Conservation (phyloP, 2,797 vertebrate species). For the Scyliorhinus canicula region DNA sequence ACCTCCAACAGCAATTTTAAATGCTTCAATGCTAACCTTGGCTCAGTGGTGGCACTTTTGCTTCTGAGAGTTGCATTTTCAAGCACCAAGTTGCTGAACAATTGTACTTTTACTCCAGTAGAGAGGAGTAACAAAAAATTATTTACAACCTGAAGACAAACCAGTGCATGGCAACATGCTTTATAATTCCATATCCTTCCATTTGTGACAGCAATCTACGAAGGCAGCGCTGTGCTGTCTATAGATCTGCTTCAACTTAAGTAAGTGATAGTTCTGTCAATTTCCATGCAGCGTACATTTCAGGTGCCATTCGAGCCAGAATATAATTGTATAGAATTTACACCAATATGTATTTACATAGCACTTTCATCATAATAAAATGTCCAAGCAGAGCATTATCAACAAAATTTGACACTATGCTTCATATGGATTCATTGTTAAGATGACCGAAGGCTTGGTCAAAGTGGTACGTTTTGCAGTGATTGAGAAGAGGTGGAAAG, state of each 20-base stretch:
- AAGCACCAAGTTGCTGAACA: neutral
- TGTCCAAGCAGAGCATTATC: neutral
- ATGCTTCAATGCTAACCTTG: neutral
- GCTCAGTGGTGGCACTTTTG: neutral
- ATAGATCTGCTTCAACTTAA: neutral
- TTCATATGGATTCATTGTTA: too few species aligned
- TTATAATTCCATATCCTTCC: neutral
- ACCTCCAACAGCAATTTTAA: neutral
- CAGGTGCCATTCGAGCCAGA: neutral
- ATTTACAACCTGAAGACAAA: neutral
- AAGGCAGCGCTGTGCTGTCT: neutral
- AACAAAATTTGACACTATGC: neutral
- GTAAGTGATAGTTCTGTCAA: neutral
- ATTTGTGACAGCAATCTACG: neutral
- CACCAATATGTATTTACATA: neutral
- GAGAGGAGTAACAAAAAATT: neutral
- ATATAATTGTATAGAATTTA: neutral
- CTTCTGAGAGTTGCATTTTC: neutral
- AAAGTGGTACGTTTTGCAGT: too few species aligned
- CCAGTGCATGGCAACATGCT: neutral
- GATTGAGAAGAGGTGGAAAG: too few species aligned
- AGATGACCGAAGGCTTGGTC: too few species aligned
- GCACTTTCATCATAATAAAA: neutral
- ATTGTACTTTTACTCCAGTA: conserved; percentile 21
- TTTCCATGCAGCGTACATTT: neutral